Evolutionary conservation across 2,113 vertebrate genomes (phyloP).

Genomic region (Egretta garzetta): DNA sequence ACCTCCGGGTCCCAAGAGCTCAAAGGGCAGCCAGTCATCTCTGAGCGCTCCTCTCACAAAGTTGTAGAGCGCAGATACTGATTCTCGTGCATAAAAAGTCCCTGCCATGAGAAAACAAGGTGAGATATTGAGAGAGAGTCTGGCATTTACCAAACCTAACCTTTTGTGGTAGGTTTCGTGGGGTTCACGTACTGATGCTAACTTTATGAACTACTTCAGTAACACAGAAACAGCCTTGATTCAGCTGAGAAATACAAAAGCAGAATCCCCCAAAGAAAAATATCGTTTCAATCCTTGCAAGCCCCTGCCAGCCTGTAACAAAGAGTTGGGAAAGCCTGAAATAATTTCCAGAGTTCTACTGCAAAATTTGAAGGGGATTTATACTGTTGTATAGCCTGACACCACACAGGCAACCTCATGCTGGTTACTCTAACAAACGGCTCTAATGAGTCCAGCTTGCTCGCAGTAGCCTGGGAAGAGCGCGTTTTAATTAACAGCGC

Average conservation of each 20-base stretch:
- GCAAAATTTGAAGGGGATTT: neutral
- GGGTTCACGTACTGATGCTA: neutral
- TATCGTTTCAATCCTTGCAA: neutral
- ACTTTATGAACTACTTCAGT: neutral
- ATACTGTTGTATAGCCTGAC: neutral
- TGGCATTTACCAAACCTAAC: neutral
- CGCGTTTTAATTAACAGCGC: neutral
- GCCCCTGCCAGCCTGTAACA: constrained; percentile 20
- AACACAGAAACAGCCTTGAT: neutral
- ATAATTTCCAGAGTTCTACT: neutral
- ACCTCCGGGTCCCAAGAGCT: constrained; percentile 87
- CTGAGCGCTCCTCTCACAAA: constrained; percentile 87
- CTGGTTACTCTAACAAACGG: neutral
- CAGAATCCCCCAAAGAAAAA: constrained; percentile 12
- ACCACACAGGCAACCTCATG: neutral
- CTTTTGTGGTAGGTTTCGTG: neutral
- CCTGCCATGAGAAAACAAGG: constrained; percentile 71
- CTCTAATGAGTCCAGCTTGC: neutral
- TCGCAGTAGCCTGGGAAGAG: neutral
- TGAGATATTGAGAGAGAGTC: neutral
- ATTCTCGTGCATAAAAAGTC: constrained; percentile 90
- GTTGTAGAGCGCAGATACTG: constrained; percentile 76
- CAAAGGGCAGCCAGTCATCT: constrained; percentile 92
- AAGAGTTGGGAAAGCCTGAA: constrained; percentile 24
- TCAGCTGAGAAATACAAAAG: neutral